Conservation (phyloP, 2,888 invertebrate species). For the Drosophila yooni region DNA sequence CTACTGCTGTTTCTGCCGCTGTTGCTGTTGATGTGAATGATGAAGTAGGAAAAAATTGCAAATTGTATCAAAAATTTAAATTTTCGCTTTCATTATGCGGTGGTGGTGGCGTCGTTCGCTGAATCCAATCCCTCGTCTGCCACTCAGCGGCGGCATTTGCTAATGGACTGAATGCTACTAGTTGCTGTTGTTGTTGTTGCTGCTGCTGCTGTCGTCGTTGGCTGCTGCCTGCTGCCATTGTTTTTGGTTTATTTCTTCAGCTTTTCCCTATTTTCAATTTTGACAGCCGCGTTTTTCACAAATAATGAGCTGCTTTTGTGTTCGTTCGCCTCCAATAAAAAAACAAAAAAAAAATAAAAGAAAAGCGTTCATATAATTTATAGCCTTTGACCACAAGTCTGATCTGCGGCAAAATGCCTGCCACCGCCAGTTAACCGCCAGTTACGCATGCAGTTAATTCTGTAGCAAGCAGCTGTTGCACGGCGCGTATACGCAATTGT, state of each 20-base stretch:
- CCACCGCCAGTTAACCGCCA: not conserved
- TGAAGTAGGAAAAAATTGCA: constrained; percentile 78
- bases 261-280: constrained; percentile 77
- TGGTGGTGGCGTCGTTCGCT: constrained; percentile 46
- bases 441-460: constrained; percentile 37
- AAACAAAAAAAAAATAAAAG: not conserved
- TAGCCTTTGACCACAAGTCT: constrained; percentile 49
- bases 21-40: constrained; percentile 64
- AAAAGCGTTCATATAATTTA: constrained; percentile 66
- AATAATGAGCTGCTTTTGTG: constrained; percentile 77
- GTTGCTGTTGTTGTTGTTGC: constrained; percentile 23
- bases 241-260: constrained; percentile 64
- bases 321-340: constrained; percentile 31
- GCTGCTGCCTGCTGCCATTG: constrained; percentile 56
- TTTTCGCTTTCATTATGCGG: constrained; percentile 81
- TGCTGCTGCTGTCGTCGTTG: constrained; percentile 13
- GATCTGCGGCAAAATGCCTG: constrained; percentile 4
- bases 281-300: constrained; percentile 78
- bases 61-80: constrained; percentile 83
- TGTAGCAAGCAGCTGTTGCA: constrained; percentile 26
- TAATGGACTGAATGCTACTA: constrained; percentile 57
- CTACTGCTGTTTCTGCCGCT: constrained; percentile 19
- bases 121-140: constrained; percentile 41
- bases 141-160: constrained; percentile 54
- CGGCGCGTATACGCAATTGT: constrained; percentile 55